Base-by-base conservation (phyloP, 2,797 vertebrate species). In the Pipistrellus pygmaeus region DNA sequence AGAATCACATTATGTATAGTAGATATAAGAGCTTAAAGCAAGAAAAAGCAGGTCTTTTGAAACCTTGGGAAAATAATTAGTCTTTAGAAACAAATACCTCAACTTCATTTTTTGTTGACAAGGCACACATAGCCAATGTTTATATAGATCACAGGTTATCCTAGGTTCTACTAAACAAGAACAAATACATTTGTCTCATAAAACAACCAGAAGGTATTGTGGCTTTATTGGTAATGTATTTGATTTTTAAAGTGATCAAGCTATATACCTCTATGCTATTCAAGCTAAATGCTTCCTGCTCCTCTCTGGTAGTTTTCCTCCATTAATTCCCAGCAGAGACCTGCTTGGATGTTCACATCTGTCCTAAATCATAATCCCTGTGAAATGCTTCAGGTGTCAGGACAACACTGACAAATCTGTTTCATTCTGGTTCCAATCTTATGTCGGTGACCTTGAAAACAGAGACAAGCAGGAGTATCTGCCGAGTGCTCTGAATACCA, bases 1-100 rank as follows among this genome's bases (percentile, higher is more conserved):
- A 68, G 25, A 95, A 69, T 92, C 17, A 78, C 6, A 69, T 27
- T 21, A 66, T 71, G 55, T 76, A 55, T 11, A 38, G 46, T 30
- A 95, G 93, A 76, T 46, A 62, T 88, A 97, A 72, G 82, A 97
- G 35, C 38, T 46, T 95, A 94, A 85, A 88, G 88, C 80, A 91
- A 64, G 88, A 83, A 72, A 76, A 92, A 80, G 7, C 55, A 23
- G 14, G 5, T 27, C 6, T 46, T n/a, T n/a, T n/a, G n/a, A n/a
- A n/a, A n/a, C n/a, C n/a, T 41, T 35, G 13, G 23, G 44, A 60
- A 92, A 76, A 95, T n/a, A 83, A 68, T 83, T 92, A 41, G 75
- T 90, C 23, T 93, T 94, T 90, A 57, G 62, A 41, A 82, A 71
- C 48, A 85, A 83, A 64, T 13, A n/a, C 10, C 13, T 48, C 66